A percentile compares a stretch with the other conserved stretches of the same genome.
Conservation (phyloP, 2,888 invertebrate genomes). For the Cantharis flavilabris region DNA sequence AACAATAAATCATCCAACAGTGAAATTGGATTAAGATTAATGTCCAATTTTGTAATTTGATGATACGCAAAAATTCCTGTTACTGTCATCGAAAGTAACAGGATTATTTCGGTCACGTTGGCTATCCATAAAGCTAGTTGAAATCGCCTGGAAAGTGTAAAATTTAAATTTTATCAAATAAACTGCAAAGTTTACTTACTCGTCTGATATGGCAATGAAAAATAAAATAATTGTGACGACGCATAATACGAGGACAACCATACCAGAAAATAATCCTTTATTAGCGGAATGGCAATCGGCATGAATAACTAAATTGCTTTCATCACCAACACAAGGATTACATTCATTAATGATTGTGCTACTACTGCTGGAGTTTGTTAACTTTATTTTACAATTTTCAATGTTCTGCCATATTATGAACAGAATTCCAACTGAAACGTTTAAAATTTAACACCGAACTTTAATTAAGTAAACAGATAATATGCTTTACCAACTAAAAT, state of each 20-base stretch:
- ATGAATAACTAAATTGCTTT: conserved; percentile 54
- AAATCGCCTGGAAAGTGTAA: conserved; percentile 55
- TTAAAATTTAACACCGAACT: conserved; percentile 3
- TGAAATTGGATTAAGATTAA: conserved; percentile 67
- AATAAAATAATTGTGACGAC: conserved; percentile 66
- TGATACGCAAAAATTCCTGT: conserved; percentile 64
- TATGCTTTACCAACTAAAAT: conserved; percentile 68
- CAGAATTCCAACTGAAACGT: conserved; percentile 67
- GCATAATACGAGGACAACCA: conserved; percentile 59
- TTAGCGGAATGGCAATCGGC: conserved; percentile 78
- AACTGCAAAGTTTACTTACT: conserved; percentile 46
- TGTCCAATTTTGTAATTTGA: conserved; percentile 67
- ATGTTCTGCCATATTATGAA: conserved; percentile 78
- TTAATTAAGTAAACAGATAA: background rate
- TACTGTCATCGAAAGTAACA: conserved; percentile 64
- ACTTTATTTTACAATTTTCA: conserved; percentile 59
- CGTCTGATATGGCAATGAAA: conserved; percentile 62
- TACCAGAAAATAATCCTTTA: conserved; percentile 73
- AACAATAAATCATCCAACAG: conserved; percentile 71
- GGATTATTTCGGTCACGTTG: conserved; percentile 58
- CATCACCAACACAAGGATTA: conserved; percentile 38
- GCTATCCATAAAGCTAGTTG: conserved; percentile 60
- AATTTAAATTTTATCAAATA: background rate
- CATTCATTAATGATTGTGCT: conserved; percentile 46
- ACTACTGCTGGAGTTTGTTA: conserved; percentile 2